phyloP scores from a whole-genome alignment of 2,113 vertebrate species.

The Rhipidura dahli region DNA sequence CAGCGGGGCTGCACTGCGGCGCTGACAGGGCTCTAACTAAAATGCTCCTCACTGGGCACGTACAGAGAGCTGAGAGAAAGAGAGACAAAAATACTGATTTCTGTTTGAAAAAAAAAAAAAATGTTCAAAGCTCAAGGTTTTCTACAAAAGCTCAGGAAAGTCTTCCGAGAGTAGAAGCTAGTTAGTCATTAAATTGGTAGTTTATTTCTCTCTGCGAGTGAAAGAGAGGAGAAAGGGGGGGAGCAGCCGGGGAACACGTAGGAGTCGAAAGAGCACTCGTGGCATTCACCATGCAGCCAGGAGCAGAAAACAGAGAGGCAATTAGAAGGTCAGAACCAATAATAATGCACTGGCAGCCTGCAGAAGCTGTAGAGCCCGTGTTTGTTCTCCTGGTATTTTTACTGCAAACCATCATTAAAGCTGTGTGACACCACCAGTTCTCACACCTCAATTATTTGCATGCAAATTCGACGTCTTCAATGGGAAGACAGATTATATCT shows the following conservation, averaged over 20 bases:
- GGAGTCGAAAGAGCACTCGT: slow-evolving; percentile 29
- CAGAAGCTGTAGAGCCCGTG: not conserved
- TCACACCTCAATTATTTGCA: not conserved
- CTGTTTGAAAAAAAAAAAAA: slow-evolving; percentile 21
- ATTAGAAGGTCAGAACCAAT: slow-evolving; percentile 66
- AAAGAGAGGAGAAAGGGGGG: not conserved
- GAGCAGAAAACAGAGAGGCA: slow-evolving; percentile 49
- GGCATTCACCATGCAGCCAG: slow-evolving; percentile 17
- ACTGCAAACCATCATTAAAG: not conserved
- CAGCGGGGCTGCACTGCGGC: not conserved
- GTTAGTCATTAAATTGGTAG: slow-evolving; percentile 55
- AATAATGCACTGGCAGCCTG: slow-evolving; percentile 6
- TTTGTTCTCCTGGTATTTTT: slow-evolving; percentile 17
- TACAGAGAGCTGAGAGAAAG: not conserved
- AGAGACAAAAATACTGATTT: not conserved
- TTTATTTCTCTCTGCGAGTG: slow-evolving; percentile 36
- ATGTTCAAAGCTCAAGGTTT: slow-evolving; percentile 31
- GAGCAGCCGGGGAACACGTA: not conserved
- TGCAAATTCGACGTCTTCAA: slow-evolving; percentile 10
- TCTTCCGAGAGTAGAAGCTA: slow-evolving; percentile 5
- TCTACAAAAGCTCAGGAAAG: not conserved
- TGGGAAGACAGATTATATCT: slow-evolving; percentile 19
- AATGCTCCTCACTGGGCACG: not conserved
- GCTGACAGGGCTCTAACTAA: not conserved
- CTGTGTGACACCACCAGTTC: not conserved